Evolutionary conservation across 1,140 invertebrate species (phyloP).

Genomic region (Drosophila tristis): DNA sequence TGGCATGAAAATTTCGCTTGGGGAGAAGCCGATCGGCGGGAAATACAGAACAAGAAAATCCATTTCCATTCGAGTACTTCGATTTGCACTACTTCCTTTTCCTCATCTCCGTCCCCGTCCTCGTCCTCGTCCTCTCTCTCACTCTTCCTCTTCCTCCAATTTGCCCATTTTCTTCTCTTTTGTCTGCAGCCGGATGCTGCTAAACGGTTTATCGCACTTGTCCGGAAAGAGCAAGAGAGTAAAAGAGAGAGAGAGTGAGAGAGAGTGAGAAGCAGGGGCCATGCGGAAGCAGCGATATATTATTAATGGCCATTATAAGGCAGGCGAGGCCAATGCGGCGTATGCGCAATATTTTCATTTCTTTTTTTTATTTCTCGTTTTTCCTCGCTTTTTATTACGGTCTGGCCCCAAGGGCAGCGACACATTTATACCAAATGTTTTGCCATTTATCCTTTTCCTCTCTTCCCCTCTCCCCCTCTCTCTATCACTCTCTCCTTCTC

Average conservation of each 20-base stretch:
- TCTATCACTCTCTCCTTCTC: background rate
- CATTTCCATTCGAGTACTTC: background rate
- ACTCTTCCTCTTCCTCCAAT: background rate
- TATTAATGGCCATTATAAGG: conserved; percentile 68
- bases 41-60: background rate
- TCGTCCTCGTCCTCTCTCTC: background rate
- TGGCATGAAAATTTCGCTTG: conserved; percentile 36
- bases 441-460: conserved; percentile 43
- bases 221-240: conserved; percentile 4
- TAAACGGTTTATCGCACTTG: conserved; percentile 80
- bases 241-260: background rate
- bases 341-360: conserved; percentile 69
- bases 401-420: conserved; percentile 43
- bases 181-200: conserved; percentile 56
- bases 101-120: background rate
- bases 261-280: conserved; percentile 15
- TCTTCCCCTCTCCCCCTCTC: background rate
- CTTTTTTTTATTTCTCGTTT: conserved; percentile 46
- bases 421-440: conserved; percentile 57
- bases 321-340: conserved; percentile 59
- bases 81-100: conserved; percentile 7
- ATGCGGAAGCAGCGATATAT: conserved; percentile 64
- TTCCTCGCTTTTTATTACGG: conserved; percentile 66
- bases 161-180: conserved; percentile 16
- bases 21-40: background rate